Base-by-base conservation (phyloP, 2,113 vertebrate species). In the Triplophysa dalaica region DNA sequence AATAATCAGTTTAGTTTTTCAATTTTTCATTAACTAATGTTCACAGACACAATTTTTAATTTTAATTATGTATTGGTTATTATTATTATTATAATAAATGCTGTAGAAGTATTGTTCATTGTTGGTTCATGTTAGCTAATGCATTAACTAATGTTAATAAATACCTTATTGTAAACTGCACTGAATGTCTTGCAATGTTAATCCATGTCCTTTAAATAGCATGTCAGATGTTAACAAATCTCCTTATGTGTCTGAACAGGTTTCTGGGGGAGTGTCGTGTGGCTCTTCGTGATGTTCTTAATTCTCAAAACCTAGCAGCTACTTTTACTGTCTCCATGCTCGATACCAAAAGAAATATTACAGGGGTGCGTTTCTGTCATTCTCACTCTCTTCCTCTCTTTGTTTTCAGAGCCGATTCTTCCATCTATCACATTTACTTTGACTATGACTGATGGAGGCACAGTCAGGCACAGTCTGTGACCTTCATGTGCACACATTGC, bases 241-340 rank as follows among this genome's bases (percentile, higher is more conserved):
- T 73, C 22, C 48, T 21, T 84, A 14, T 79, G n/a, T 43, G 29
- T 79, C 8, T 54, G 38, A 38, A 22, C 38, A 98, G 96, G 90
- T 97, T 98, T 79, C 76, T 99, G 92, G 97, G 97, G 0, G 95
- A 98, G 82, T 91, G 90, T 33, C 91, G 91, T 0, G 89, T 98
- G 26, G 83, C 92, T 24, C 93, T 99, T 75, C 91, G 93, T 63
- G 96, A 98, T 2, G 91, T 98, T 2, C 92, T 98, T 4, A 89
- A 90, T 82, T 89, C 94, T 0, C 93, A 95, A 52, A 95, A 86
- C 87, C 86, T 99, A 19, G 91, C 95, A 0, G 96, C 94, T 72
- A 93, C 94, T 67, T 97, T 94, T 88, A 96, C 89, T 0, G 88
- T 95, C 5, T 95, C 95, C 0, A 85, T 99, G 76, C 83, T 95